These are phyloP conservation scores for Beris morrisii DNA, from an alignment of 2,888 invertebrate species.

Conservation along the genomic window DNA sequence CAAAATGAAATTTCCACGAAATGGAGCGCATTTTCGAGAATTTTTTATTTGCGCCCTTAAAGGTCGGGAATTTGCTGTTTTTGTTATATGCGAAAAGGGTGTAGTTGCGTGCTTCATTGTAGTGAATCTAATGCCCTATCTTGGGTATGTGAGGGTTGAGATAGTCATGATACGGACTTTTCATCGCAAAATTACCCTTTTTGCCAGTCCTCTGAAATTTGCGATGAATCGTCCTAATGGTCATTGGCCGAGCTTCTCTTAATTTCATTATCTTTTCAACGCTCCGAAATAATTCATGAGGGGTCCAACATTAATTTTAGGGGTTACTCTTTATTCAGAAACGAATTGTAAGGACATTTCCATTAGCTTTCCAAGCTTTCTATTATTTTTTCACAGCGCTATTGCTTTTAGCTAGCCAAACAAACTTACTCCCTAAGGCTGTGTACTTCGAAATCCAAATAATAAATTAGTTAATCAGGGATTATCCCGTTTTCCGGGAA, in stretches of 20 bases:
- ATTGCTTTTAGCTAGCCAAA: slow-evolving; percentile 2
- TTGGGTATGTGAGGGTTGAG: slow-evolving; percentile 6
- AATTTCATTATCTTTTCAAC: slow-evolving; percentile 32
- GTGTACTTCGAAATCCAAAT: slow-evolving; percentile 19
- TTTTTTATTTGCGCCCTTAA: no score
- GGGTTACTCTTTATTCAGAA: slow-evolving; percentile 5
- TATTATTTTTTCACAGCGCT: neutral
- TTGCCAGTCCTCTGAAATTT: slow-evolving; percentile 6
- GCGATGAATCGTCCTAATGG: neutral
- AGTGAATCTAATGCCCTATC: no score
- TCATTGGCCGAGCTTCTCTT: slow-evolving; percentile 22
- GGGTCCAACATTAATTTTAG: slow-evolving; percentile 24
- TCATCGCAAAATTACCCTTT: slow-evolving; percentile 12
- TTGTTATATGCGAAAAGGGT: no score
- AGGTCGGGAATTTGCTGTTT: no score
- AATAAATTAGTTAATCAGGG: slow-evolving; percentile 23
- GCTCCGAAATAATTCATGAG: slow-evolving; percentile 29
- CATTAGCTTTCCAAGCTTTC: slow-evolving; percentile 14
- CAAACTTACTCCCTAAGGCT: slow-evolving; percentile 1
- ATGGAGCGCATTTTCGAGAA: no score
- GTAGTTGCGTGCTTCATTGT: no score
- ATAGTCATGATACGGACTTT: slow-evolving; percentile 16
- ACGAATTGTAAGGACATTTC: slow-evolving; percentile 20
- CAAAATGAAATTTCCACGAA: no score
- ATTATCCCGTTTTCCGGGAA: slow-evolving; percentile 1